Conservation (phyloP, 1,140 invertebrate genomes). For the Eulimnadia texana region DNA sequence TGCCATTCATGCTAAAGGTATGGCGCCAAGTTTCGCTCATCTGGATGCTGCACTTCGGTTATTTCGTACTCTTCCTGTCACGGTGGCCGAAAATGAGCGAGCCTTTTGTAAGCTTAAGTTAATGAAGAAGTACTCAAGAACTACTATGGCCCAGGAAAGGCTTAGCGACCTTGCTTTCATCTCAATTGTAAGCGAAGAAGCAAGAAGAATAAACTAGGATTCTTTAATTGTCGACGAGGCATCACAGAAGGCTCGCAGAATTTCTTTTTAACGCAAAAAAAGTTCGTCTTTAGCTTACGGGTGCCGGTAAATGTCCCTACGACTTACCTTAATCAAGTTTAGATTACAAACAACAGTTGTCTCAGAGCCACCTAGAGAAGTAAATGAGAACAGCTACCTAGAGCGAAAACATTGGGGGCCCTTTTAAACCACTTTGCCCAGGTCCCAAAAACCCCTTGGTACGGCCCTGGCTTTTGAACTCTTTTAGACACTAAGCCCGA, state of each 20-base stretch:
- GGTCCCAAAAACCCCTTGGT: background rate
- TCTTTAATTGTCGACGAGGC: background rate
- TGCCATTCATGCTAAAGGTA: background rate
- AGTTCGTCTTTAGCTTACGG: background rate
- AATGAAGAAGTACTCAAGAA: background rate
- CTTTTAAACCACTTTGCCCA: background rate
- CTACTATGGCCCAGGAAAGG: background rate
- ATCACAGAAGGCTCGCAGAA: background rate
- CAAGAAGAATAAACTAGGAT: background rate
- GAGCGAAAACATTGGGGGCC: background rate
- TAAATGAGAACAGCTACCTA: background rate
- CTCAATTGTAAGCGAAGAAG: background rate
- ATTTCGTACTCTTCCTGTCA: background rate
- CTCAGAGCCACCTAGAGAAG: background rate
- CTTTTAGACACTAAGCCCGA: too few species aligned
- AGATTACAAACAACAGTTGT: background rate
- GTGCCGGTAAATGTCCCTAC: too few species aligned
- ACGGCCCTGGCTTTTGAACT: too few species aligned
- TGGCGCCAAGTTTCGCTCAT: background rate
- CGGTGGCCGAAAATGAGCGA: background rate
- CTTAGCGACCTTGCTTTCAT: background rate
- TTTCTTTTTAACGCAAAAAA: background rate
- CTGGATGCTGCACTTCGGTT: background rate
- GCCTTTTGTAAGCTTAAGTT: background rate
- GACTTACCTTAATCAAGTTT: background rate